Percentiles rank a stretch among this genome's conserved stretches.
Evolutionary conservation across 2,888 invertebrate genomes (phyloP).

Genomic region (Drosophila kanekoi): DNA sequence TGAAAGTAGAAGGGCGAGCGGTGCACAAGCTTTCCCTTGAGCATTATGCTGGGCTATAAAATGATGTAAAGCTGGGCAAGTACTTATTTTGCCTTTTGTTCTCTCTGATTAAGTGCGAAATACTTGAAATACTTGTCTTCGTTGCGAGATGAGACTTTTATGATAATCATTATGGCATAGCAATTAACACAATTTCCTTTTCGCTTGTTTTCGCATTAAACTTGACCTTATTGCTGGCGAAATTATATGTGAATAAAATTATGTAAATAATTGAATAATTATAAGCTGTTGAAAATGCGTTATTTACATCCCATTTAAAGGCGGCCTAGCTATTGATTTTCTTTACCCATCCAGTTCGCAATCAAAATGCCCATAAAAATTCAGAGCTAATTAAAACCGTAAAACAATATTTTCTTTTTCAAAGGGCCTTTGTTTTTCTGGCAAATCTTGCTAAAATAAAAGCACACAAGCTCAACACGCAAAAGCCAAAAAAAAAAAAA

Average conservation of each 20-base stretch:
- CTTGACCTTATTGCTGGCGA: slow-evolving; percentile 53
- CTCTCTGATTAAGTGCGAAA: slow-evolving; percentile 37
- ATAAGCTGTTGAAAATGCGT: background rate
- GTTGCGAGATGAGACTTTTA: slow-evolving; percentile 38
- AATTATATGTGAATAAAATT: slow-evolving; percentile 29
- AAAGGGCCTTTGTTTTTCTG: slow-evolving; percentile 26
- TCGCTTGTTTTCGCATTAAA: slow-evolving; percentile 50
- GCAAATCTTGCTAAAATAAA: slow-evolving; percentile 43
- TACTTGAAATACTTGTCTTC: slow-evolving; percentile 26
- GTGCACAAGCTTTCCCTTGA: slow-evolving; percentile 45
- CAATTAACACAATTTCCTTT: slow-evolving; percentile 54
- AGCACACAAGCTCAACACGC: slow-evolving; percentile 27
- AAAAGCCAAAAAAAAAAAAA: slow-evolving; percentile 25
- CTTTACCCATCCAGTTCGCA: slow-evolving; percentile 5
- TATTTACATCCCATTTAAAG: slow-evolving; percentile 28
- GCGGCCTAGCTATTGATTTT: slow-evolving; percentile 43
- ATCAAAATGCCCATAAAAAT: slow-evolving; percentile 33
- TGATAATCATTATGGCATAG: slow-evolving; percentile 51
- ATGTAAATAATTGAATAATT: slow-evolving; percentile 33
- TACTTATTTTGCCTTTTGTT: slow-evolving; percentile 24
- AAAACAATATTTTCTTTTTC: slow-evolving; percentile 39
- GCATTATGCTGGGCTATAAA: slow-evolving; percentile 17
- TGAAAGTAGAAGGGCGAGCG: slow-evolving; percentile 40
- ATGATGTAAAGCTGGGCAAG: slow-evolving; percentile 9
- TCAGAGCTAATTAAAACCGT: slow-evolving; percentile 36